Percentiles rank a stretch among this genome's conserved stretches.
Evolutionary conservation across 23 tunicate species (phyloP).

Genomic region (Oikopleura dioica): DNA sequence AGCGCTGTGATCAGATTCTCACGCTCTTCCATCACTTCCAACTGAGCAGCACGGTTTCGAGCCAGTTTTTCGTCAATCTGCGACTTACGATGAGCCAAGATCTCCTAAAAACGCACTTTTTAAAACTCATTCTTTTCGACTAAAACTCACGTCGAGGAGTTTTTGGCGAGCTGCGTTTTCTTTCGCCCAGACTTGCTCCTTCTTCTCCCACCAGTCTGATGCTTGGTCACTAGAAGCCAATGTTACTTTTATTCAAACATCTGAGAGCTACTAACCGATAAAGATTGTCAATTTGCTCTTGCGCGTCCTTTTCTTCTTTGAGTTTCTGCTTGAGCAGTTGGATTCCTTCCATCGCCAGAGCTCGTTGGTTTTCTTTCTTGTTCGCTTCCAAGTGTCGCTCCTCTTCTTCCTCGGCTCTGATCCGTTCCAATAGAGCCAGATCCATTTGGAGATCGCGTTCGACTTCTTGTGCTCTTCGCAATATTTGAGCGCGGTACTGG

Average conservation of each 20-base stretch:
- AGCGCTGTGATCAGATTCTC: not conserved
- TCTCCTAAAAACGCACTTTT: not conserved
- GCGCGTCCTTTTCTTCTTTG: constrained; percentile 9
- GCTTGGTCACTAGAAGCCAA: not conserved
- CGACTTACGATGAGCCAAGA: not conserved
- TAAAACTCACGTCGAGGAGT: not conserved
- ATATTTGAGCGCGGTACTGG: not conserved
- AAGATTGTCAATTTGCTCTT: not conserved
- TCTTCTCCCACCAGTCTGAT: not conserved
- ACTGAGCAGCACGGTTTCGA: not conserved
- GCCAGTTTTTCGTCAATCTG: not conserved
- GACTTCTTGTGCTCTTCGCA: not conserved
- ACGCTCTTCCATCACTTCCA: not conserved
- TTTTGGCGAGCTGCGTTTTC: not conserved
- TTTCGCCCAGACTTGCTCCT: not conserved
- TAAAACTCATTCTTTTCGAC: not conserved
- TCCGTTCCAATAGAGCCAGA: not conserved
- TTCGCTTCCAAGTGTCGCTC: too few species aligned
- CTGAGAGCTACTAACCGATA: not conserved
- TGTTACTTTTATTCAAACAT: not conserved
- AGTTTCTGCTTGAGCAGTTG: not conserved
- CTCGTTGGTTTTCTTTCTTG: too few species aligned
- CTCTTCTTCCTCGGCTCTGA: not conserved
- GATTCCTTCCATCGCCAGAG: constrained; percentile 7
- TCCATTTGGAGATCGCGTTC: not conserved